Evolutionary conservation across 2,113 vertebrate genomes (phyloP).

Genomic region (Motacilla tschutschensis): DNA sequence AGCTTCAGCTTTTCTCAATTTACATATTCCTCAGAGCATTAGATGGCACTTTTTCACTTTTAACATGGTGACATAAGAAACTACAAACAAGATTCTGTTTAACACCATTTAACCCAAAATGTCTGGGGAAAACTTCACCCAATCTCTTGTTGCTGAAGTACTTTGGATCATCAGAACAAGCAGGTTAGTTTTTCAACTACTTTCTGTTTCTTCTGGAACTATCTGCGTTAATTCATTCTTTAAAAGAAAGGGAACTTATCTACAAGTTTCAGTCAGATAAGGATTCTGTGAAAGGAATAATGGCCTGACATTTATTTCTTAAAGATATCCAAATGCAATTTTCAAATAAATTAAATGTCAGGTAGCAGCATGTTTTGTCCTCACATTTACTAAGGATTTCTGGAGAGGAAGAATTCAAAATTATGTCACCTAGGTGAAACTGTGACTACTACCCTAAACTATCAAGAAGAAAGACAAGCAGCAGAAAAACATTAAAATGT

Average conservation of each 20-base stretch:
- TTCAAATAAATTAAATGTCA: conserved; percentile 48
- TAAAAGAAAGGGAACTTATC: conserved; percentile 62
- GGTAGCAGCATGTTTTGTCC: conserved; percentile 4
- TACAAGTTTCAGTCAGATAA: conserved; percentile 66
- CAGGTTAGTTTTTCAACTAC: conserved; percentile 64
- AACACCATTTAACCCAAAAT: conserved; percentile 45
- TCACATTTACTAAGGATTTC: conserved; percentile 32
- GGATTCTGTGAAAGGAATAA: conserved; percentile 62
- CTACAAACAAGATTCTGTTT: conserved; percentile 46
- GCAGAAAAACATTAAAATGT: neutral
- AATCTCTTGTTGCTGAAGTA: conserved; percentile 6
- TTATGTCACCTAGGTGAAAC: conserved; percentile 31
- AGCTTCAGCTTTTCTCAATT: neutral
- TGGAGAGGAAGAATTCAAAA: conserved; percentile 28
- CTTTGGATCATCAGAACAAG: conserved; percentile 24
- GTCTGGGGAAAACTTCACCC: neutral
- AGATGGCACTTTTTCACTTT: conserved; percentile 23
- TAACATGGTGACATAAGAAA: conserved; percentile 27
- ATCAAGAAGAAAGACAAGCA: neutral
- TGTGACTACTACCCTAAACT: neutral
- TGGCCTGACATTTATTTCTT: conserved; percentile 35
- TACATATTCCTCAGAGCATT: neutral
- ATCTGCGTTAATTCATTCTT: conserved; percentile 54
- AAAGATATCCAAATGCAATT: conserved; percentile 41
- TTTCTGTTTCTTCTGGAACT: conserved; percentile 39